phyloP scores from a whole-genome alignment of 92 coral and sea anemone species.

The Phymanthus crucifer region DNA sequence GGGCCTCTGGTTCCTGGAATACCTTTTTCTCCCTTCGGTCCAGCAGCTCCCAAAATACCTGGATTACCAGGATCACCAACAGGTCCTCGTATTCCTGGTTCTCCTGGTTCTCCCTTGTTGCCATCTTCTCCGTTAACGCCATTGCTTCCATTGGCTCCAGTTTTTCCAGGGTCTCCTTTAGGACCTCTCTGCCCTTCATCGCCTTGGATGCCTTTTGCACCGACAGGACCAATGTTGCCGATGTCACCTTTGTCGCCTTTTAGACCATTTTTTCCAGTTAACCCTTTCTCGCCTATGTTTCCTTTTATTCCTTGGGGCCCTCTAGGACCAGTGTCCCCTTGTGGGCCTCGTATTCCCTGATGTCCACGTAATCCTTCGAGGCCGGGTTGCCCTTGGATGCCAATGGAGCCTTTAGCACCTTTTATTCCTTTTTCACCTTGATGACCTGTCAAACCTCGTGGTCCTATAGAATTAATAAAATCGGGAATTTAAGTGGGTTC shows the following conservation, averaged over 20 bases:
- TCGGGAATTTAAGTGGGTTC: no score
- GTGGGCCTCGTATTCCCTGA: not conserved
- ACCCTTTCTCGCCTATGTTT: constrained; percentile 1
- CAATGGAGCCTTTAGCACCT: constrained; percentile 9
- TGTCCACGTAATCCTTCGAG: constrained; percentile 4
- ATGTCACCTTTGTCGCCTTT: constrained; percentile 4
- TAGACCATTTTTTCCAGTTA: not conserved
- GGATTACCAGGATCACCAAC: constrained; percentile 7
- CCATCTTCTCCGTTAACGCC: constrained; percentile 3
- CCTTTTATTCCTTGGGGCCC: constrained; percentile 12
- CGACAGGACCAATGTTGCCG: constrained; percentile 10
- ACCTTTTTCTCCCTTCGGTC: constrained; percentile 15
- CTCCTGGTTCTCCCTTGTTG: constrained; percentile 4
- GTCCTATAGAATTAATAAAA: no score
- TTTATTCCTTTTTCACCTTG: constrained; percentile 5
- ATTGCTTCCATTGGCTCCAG: not conserved
- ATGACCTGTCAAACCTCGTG: not conserved
- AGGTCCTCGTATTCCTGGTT: not conserved
- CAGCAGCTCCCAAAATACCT: not conserved
- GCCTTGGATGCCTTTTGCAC: constrained; percentile 11
- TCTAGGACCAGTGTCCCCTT: constrained; percentile 9
- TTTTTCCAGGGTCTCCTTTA: constrained; percentile 11
- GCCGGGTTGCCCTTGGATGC: not conserved
- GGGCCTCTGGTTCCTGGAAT: constrained; percentile 5
- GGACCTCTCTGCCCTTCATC: constrained; percentile 13